These are phyloP conservation scores for Gonocerus acuteangulatus DNA, from an alignment of 2,888 invertebrate genomes.

Conservation along the genomic window DNA sequence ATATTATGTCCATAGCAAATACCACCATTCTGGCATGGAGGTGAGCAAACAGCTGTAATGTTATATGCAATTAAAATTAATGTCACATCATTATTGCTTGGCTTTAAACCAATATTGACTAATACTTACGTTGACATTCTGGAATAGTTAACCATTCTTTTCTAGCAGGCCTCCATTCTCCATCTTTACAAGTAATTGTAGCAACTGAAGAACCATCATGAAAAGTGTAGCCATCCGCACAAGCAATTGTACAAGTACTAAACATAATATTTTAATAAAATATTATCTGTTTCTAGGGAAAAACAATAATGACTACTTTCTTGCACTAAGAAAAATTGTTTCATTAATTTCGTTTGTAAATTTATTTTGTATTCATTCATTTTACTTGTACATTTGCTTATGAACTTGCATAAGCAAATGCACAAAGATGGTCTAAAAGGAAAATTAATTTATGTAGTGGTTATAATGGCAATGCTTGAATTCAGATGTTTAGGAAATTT, in stretches of 20 bases:
- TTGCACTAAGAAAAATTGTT: no score
- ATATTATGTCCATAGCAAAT: slow-evolving; percentile 66
- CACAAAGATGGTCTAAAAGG: no score
- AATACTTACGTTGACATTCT: slow-evolving; percentile 57
- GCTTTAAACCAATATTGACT: no score
- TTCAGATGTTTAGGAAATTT: no score
- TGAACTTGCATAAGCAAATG: no score
- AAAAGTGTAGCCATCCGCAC: slow-evolving; percentile 58
- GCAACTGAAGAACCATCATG: slow-evolving; percentile 62
- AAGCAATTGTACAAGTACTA: slow-evolving; percentile 61
- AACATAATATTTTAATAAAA: slow-evolving; percentile 11
- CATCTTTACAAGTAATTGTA: slow-evolving; percentile 60
- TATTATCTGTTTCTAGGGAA: no score
- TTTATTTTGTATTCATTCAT: no score
- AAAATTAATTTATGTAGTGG: no score
- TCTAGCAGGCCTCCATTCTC: slow-evolving; percentile 62
- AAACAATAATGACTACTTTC: no score
- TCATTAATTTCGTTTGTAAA: neutral
- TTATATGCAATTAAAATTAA: no score
- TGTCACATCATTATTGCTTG: no score
- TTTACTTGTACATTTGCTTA: neutral
- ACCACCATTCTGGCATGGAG: slow-evolving; percentile 71
- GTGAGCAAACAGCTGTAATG: slow-evolving; percentile 60
- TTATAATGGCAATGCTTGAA: no score
- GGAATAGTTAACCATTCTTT: slow-evolving; percentile 56